Evolutionary conservation across 2,888 invertebrate species (phyloP), one percentile per base, ranked within the genome.

Genomic region (Nomada flava): DNA sequence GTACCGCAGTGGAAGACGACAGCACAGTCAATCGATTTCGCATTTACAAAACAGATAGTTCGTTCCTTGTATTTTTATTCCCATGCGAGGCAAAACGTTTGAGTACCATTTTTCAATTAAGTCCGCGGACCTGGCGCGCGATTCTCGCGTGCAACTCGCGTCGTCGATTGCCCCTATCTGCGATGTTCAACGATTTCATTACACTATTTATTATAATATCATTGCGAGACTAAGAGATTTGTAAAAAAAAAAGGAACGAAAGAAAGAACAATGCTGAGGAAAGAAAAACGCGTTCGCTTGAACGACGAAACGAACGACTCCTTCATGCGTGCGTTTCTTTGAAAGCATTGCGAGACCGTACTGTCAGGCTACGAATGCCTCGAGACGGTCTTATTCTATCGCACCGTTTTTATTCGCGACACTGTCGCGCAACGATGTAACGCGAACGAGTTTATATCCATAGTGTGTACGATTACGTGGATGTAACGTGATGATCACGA

Each of bases 381-480:
- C n/a, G 69, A 36, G 47, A 63, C 50, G 68, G 59, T 55, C 26
- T 50, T 23, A 23, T 52, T 52, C 36, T 36, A 18, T 4, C 55
- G 23, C 47, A 36, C 29, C 57, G 36, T 76, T 73, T 50, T 65
- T 52, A 69, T 74, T 50, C 73, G 59, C 60, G 18, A 50, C 36
- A 72, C 42, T 62, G 67, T 68, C 18, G 26, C 50, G 73, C 26
- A 62, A 69, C n/a, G 26, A 63, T 72, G 64, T 72, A 76, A 72
- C 60, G 79, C 26, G 69, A 72, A 76, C 82, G 76, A 71, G 60
- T 83, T 78, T 80, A 68, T 76, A 62, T 81, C 77, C 73, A 81
- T 73, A 70, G 65, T 76, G 78, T 82, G 74, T 75, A 83, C 59
- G 77, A 75, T 78, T 68, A 82, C 83, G 71, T 83, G 83, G 82